These are phyloP conservation scores for Pantherophis guttatus DNA, from an alignment of 2,113 vertebrate genomes.

Conservation along the genomic window DNA sequence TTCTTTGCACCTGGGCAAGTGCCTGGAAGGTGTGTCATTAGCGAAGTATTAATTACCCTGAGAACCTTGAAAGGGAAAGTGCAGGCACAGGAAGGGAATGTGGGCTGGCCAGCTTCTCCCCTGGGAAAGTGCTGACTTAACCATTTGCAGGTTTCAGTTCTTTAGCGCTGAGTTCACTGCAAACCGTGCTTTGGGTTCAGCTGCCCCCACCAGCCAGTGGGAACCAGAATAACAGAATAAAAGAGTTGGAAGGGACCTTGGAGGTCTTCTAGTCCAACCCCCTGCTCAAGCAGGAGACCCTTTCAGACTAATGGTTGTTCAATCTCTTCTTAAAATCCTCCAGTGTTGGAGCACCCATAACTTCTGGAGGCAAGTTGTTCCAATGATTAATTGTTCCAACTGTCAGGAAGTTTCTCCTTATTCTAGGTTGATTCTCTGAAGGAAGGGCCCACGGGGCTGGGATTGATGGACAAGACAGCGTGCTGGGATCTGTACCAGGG, in stretches of 20 bases:
- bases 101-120: not conserved
- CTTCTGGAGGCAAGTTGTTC: not conserved
- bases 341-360: not conserved
- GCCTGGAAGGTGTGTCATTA: constrained; percentile 22
- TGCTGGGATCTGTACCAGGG: not conserved
- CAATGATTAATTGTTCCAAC: not conserved
- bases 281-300: not conserved
- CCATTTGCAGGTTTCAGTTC: constrained; percentile 5
- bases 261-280: not conserved
- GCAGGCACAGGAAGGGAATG: constrained; percentile 28
- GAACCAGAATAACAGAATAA: not conserved
- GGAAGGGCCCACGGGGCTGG: not conserved
- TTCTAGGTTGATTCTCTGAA: not conserved
- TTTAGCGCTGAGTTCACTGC: not conserved
- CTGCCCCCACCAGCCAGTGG: not conserved
- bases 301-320: not conserved
- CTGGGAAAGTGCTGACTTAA: not conserved
- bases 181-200: not conserved
- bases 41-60: constrained; percentile 2
- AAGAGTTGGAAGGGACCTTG: not conserved
- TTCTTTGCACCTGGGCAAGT: constrained; percentile 23
- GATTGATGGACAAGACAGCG: not conserved
- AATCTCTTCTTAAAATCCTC: not conserved
- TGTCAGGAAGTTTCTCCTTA: not conserved
- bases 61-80: constrained; percentile 27